phyloP scores from a whole-genome alignment of 2,113 vertebrate genomes.

The Strix aluco region DNA sequence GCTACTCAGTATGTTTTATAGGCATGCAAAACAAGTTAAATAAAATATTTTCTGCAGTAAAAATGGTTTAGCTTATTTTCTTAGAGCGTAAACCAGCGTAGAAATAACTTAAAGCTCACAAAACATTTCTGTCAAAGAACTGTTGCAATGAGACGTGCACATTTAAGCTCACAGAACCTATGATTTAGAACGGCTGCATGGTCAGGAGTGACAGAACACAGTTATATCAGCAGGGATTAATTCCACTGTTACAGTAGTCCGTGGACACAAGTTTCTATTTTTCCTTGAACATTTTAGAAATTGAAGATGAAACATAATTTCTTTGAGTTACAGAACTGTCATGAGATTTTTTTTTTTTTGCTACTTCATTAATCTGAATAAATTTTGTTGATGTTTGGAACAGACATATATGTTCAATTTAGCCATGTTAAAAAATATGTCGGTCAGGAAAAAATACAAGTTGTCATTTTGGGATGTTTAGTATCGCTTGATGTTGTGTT shows the following conservation, averaged over 20 bases:
- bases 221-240: not conserved
- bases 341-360: not conserved
- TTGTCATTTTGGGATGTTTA: not conserved
- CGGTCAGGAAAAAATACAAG: not conserved
- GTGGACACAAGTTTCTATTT: not conserved
- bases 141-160: not conserved
- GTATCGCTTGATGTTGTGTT: not conserved
- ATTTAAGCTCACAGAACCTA: not conserved
- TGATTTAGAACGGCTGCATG: not conserved
- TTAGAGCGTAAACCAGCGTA: rapidly evolving
- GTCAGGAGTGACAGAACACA: not conserved
- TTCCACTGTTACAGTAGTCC: not conserved
- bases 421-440: not conserved
- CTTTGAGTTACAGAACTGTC: not conserved
- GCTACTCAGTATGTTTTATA: not conserved
- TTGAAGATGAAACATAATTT: not conserved
- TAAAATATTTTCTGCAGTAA: not conserved
- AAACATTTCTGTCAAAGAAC: not conserved
- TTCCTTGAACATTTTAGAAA: not conserved
- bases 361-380: not conserved
- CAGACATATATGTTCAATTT: not conserved
- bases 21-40: not conserved
- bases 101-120: not conserved
- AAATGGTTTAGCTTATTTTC: not conserved
- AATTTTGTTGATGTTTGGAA: not conserved